phyloP scores from a whole-genome alignment of 1,140 invertebrate species.

The Hyles euphorbiae region DNA sequence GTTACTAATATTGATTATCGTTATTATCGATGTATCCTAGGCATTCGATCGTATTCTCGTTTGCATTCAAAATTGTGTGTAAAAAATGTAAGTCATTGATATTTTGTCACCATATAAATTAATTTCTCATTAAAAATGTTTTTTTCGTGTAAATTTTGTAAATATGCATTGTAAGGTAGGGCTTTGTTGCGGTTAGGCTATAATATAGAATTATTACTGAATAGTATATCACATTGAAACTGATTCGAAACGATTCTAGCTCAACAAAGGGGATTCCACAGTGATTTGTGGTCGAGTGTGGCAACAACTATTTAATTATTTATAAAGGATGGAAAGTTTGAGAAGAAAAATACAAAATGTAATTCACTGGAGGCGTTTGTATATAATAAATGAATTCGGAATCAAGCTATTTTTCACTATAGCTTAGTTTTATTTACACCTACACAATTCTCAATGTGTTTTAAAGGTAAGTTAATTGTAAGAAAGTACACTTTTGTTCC shows the following conservation, averaged over 20 bases:
- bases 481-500: too few species aligned
- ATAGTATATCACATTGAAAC: constrained; percentile 2
- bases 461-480: too few species aligned
- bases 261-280: background rate
- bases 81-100: background rate
- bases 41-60: too few species aligned
- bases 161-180: constrained; percentile 41
- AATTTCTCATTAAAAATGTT: constrained; percentile 4
- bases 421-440: too few species aligned
- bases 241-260: background rate
- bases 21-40: too few species aligned
- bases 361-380: constrained; percentile 3
- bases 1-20: too few species aligned
- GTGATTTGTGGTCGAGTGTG: too few species aligned
- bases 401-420: background rate
- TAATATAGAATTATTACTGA: constrained; percentile 1
- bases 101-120: background rate
- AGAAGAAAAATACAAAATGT: constrained; percentile 1
- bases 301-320: constrained; percentile 3
- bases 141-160: constrained; percentile 55
- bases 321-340: constrained; percentile 1
- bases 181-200: constrained; percentile 1
- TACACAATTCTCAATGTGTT: too few species aligned
- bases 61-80: constrained; percentile 2
- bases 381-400: constrained; percentile 9